Base-by-base conservation (phyloP, 2,888 invertebrate species). In the Caenorhabditis zanzibari region DNA sequence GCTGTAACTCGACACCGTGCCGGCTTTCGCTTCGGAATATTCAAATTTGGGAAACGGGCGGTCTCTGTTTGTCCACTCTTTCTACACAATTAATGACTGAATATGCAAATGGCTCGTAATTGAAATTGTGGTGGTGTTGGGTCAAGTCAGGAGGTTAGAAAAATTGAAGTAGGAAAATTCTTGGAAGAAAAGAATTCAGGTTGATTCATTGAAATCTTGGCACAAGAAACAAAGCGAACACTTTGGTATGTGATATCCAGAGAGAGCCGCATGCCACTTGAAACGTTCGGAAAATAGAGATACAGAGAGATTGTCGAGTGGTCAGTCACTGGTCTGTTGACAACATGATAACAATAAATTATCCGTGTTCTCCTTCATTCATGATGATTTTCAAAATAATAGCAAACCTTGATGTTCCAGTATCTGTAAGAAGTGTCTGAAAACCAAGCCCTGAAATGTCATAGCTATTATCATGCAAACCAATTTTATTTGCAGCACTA, bases 1-100 rank as follows among this genome's bases (percentile, higher is more conserved):
- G 68, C 77, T 77, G 77, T 77, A 77, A 77, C 69, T 71, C 54
- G 71, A 77, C 71, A 77, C 77, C 69, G 59, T 58, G 68, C 54
- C 68, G 68, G 71, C 77, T 77, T 77, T 71, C 77, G 77, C 63
- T 71, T 69, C 77, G 77, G 69, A 77, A 77, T 77, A 77, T 77
- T 77, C 77, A 77, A 77, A 77, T 77, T 77, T 77, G 77, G 63
- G 22, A 38, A 28, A 44, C 44, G 16, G 35, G 35, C 35, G 38
- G 22, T 41, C 64, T 77, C 49, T 77, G 61, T 77, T 69, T 71
- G 69, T 71, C 35, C 44, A 44, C 35, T 44, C n/a, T 28, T 38
- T 54, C 63, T 32, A 28, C 35, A 41, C 68, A 77, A 77, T 77
- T 77, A 77, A 77, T 71, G 69, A 77, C 22, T 52, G 35, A 58